Evolutionary conservation across 2,113 vertebrate genomes (phyloP).

Genomic region (Spheniscus mendiculus): DNA sequence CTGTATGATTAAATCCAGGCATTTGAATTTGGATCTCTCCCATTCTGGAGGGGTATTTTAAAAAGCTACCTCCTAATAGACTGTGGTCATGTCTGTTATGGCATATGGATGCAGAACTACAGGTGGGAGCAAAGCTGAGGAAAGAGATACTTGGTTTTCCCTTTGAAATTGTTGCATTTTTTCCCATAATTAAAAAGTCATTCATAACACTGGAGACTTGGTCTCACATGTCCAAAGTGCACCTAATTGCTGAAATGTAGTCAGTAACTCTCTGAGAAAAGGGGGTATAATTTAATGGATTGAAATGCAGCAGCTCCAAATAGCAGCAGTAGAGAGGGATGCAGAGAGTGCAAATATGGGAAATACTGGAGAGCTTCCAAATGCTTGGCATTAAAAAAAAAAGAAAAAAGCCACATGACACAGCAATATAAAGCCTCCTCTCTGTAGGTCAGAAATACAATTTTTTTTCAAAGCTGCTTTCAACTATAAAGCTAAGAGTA

Average conservation of each 20-base stretch:
- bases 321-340: neutral
- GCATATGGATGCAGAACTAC: neutral
- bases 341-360: neutral
- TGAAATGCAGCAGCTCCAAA: neutral
- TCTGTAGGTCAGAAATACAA: neutral
- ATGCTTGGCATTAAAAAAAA: neutral
- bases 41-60: neutral
- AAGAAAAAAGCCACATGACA: neutral
- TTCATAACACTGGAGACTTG: neutral
- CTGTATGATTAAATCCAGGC: neutral
- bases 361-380: conserved; percentile 36
- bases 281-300: neutral
- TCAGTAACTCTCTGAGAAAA: neutral
- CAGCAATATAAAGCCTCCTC: neutral
- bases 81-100: neutral
- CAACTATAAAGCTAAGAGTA: neutral
- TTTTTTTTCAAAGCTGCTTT: neutral
- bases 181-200: neutral
- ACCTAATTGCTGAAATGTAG: neutral
- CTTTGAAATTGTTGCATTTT: neutral
- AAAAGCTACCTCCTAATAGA: neutral
- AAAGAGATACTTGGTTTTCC: neutral
- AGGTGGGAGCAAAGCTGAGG: neutral
- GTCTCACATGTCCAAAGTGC: neutral
- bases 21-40: neutral